Conservation (phyloP, 1,140 invertebrate genomes). For the Drosophila sulfurigaster region DNA sequence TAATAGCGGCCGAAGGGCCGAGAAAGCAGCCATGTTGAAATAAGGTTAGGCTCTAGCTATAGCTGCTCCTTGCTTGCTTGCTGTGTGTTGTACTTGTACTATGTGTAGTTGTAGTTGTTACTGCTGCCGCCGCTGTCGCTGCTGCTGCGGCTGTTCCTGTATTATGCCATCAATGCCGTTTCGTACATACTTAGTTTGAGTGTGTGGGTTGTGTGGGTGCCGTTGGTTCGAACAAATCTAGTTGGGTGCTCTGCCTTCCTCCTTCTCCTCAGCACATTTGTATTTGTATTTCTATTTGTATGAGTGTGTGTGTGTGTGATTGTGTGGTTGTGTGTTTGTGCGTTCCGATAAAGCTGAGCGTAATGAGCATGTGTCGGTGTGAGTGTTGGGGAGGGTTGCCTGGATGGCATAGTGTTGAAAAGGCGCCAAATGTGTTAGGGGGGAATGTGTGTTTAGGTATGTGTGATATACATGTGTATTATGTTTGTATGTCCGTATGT, state of each 20-base stretch:
- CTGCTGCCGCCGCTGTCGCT: slow-evolving; percentile 37
- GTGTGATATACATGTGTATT: slow-evolving; percentile 28
- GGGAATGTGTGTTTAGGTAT: slow-evolving; percentile 27
- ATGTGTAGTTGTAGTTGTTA: slow-evolving; percentile 33
- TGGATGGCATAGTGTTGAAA: slow-evolving; percentile 75
- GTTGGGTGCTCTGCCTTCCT: slow-evolving; percentile 37
- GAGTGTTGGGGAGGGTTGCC: slow-evolving; percentile 58
- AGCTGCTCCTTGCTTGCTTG: slow-evolving; percentile 9
- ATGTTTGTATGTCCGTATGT: slow-evolving; percentile 55
- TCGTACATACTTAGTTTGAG: slow-evolving; percentile 66
- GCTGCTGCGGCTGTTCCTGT: slow-evolving; percentile 60
- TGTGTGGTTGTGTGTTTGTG: slow-evolving; percentile 51
- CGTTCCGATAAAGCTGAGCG: slow-evolving; percentile 74
- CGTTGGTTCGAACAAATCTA: slow-evolving; percentile 61
- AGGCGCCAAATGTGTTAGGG: slow-evolving; percentile 72
- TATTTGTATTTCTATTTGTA: slow-evolving; percentile 2
- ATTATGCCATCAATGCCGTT: slow-evolving; percentile 83
- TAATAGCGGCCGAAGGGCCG: slow-evolving; percentile 65
- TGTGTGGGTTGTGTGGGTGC: slow-evolving; percentile 50
- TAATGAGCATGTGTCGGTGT: slow-evolving; percentile 75
- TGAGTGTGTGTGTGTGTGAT: slow-evolving; percentile 21
- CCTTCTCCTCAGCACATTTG: neutral
- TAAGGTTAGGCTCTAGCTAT: slow-evolving; percentile 61
- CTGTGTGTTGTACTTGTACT: slow-evolving; percentile 8
- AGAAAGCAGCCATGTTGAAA: slow-evolving; percentile 61